Conservation (phyloP, 2,888 invertebrate species). For the Acleris laterana region DNA sequence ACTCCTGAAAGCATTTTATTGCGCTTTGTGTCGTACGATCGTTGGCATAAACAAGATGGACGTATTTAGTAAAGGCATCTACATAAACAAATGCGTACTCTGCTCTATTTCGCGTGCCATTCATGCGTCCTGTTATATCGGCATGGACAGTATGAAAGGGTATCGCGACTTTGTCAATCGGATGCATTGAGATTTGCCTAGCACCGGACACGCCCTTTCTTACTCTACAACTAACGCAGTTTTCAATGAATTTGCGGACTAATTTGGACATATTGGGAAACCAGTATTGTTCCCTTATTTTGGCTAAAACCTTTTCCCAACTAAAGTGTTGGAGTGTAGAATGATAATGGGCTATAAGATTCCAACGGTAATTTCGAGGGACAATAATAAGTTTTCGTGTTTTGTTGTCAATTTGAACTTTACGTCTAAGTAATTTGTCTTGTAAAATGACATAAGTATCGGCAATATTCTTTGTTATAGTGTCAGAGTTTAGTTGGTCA, state of each 20-base stretch:
- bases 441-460: conserved; percentile 19
- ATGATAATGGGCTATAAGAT: conserved; percentile 22
- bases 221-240: conserved; percentile 16
- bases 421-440: background rate
- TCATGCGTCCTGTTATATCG: background rate
- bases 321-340: conserved; percentile 26
- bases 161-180: conserved; percentile 24
- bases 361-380: conserved; percentile 27
- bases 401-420: background rate
- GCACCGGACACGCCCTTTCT: no score
- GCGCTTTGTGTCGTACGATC: conserved; percentile 27
- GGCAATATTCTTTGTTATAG: conserved; percentile 7
- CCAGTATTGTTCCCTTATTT: conserved; percentile 30
- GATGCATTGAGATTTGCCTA: conserved; percentile 3
- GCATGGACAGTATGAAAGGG: conserved; percentile 26
- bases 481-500: conserved; percentile 1
- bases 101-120: conserved; percentile 11
- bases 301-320: conserved; percentile 30
- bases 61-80: conserved; percentile 38
- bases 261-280: conserved; percentile 23
- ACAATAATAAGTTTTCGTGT: conserved; percentile 2
- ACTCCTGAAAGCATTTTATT: conserved; percentile 6
- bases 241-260: conserved; percentile 17
- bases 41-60: conserved; percentile 18
- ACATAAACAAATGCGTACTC: conserved; percentile 37